Base-by-base conservation (phyloP, 1,140 invertebrate genomes). In the Tenebrio molitor region DNA sequence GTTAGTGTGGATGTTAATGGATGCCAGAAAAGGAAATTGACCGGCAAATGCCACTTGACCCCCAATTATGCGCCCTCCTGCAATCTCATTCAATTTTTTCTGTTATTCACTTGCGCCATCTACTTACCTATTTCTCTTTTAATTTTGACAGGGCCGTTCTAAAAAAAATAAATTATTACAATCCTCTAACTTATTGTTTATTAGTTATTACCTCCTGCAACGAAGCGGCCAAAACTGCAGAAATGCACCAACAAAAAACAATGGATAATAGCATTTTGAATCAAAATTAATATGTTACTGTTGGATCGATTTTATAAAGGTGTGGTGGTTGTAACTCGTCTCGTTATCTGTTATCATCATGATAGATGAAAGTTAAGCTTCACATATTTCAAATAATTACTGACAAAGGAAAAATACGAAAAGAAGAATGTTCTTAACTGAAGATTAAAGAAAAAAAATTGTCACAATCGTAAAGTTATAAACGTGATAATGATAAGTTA, bases 31-130 rank as follows among this genome's bases (percentile, higher is more conserved):
- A 12, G 25, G 50, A 15, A 58, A 58, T 8, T 58, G 50, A 15
- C 50, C 50, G 29, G 50, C 50, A 12, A 14, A 58, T 29, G 50
- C 50, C 4, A n/a, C 14, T 29, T 33, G 50, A 14, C 50, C 50
- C 12, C 50, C 50, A 58, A 58, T 58, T 29, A 58, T 58, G 12
- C 50, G 21, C 0, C 21, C 23, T 29, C 50, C 50, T 53, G 14
- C 7, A 53, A 53, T n/a, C 16, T 53, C 8, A 29, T 1, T 21
- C 8, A 4, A n/a, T 53, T 53, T 53, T 23, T n/a, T n/a, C 25
- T n/a, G n/a, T n/a, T n/a, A n/a, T 53, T n/a, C 6, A 23, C 10
- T 12, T 1, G 17, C 3, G 1, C 10, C 15, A 17, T 44, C 29
- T 5, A 4, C 5, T 53, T 53, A 53, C 46, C 46, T 1, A 29